These are phyloP conservation scores for Sebastiscus albofasciatus DNA, from an alignment of 2,797 vertebrate species.

Conservation along the genomic window DNA sequence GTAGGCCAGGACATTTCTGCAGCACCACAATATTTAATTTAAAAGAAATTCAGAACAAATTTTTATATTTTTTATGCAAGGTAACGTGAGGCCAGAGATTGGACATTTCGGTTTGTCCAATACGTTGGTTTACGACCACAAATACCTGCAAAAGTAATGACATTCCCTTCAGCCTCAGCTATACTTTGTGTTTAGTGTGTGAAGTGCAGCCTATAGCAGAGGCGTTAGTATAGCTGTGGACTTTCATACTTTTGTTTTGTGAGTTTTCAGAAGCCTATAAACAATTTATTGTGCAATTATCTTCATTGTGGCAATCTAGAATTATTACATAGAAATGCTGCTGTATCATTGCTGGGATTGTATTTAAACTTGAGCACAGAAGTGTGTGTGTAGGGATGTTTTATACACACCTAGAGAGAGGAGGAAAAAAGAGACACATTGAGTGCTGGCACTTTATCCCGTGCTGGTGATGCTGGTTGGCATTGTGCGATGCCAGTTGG, in stretches of 20 bases:
- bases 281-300: background rate
- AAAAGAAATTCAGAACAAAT: no score
- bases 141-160: no score
- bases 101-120: no score
- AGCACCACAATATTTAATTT: no score
- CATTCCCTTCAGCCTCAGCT: no score
- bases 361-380: slow-evolving; percentile 1
- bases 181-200: no score
- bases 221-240: no score
- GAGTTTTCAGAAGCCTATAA: background rate
- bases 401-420: background rate
- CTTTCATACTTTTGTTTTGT: background rate
- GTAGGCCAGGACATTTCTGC: no score
- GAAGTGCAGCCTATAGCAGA: no score
- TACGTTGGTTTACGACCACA: no score
- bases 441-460: slow-evolving; percentile 52
- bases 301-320: background rate
- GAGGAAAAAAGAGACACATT: slow-evolving; percentile 21
- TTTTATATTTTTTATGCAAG: no score
- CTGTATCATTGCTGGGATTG: background rate
- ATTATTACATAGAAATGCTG: background rate
- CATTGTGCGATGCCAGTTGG: slow-evolving; percentile 52
- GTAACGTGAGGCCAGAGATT: no score
- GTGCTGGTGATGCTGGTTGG: slow-evolving; percentile 58
- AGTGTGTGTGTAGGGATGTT: background rate